Percentiles rank a stretch among this genome's conserved stretches.
phyloP scores from a whole-genome alignment of 2,113 vertebrate species.

The Toxotes jaculatrix region DNA sequence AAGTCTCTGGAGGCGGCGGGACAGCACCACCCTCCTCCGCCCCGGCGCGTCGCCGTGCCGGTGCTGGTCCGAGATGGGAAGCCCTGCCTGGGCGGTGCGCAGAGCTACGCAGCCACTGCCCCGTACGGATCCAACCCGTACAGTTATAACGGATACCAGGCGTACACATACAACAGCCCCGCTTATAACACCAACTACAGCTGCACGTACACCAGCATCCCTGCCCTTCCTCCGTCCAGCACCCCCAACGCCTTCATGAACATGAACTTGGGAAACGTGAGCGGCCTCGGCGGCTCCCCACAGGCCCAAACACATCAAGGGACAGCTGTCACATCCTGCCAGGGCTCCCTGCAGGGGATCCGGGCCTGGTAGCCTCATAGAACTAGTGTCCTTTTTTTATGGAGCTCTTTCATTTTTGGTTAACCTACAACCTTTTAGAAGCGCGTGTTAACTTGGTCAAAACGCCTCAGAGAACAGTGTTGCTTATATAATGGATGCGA shows the following conservation, averaged over 20 bases:
- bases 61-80: slow-evolving; percentile 94
- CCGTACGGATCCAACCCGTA: slow-evolving; percentile 87
- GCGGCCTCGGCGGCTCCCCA: slow-evolving; percentile 78
- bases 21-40: slow-evolving; percentile 86
- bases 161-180: slow-evolving; percentile 88
- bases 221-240: slow-evolving; percentile 80
- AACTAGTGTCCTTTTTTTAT: neutral
- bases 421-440: slow-evolving; percentile 16
- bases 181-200: slow-evolving; percentile 90
- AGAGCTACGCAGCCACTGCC: slow-evolving; percentile 83
- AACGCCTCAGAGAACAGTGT: slow-evolving; percentile 51
- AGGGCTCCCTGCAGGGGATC: slow-evolving; percentile 93
- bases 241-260: slow-evolving; percentile 88
- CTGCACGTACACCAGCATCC: slow-evolving; percentile 88
- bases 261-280: slow-evolving; percentile 85
- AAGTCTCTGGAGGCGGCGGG: slow-evolving; percentile 90
- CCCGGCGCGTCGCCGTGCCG: slow-evolving; percentile 92
- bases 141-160: slow-evolving; percentile 89
- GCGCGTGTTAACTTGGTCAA: slow-evolving; percentile 38
- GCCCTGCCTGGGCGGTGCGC: slow-evolving; percentile 90
- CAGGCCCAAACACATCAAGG: slow-evolving; percentile 86
- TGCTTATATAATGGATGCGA: slow-evolving; percentile 20
- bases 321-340: slow-evolving; percentile 86
- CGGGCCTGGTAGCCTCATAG: slow-evolving; percentile 89
- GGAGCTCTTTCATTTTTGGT: slow-evolving; percentile 36